Base-by-base conservation (phyloP, 2,888 invertebrate species). In the Venustoraphidia nigricollis region DNA sequence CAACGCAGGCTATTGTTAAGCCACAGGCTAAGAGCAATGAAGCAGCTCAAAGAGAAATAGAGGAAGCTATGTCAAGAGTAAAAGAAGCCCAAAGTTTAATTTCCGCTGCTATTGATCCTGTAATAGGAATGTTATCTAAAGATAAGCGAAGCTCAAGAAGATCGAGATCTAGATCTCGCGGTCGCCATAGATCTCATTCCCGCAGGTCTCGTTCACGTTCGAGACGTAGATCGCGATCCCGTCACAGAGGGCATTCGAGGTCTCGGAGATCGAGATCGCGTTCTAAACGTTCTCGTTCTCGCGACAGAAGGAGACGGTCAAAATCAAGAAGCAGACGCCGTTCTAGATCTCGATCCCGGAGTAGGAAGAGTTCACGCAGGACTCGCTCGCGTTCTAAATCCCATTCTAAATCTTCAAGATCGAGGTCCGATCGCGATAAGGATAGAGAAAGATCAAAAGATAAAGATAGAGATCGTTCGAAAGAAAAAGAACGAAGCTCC, bases 21-120 rank as follows among this genome's bases (percentile, higher is more conserved):
- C 95, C 95, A 0, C 92, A 92, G 63, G 88, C 92, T 0, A 94
- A 95, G 65, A 93, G 91, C 56, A 93, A 93, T 62, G 93, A 94
- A 63, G 93, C 92, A 2, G 94, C 94, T 0, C 90, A 94, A 60
- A 79, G 87, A 41, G 95, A 95, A 69, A 93, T 96, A 48, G 94
- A 95, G 65, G 94, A 94, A 65, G 95, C 94, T 1, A 94, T 98
- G 93, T 88, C 91, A 42, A 75, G 94, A 53, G 93, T 95, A 0
- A 93, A 93, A 62, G 95, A 96, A 68, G 94, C 94, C 0, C 94
- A 95, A 66, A 90, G 88, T 63, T 76, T 94, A 59, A 92, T 96
- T 53, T 89, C 92, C 1, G 94, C 93, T 9, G 90, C 92, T 10
- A 91, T 94, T 53, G 93, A 91, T 68, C 90, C 90, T 0, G 87